Conservation (phyloP, 2,797 vertebrate genomes). For the Pangasius sanitwongsei region DNA sequence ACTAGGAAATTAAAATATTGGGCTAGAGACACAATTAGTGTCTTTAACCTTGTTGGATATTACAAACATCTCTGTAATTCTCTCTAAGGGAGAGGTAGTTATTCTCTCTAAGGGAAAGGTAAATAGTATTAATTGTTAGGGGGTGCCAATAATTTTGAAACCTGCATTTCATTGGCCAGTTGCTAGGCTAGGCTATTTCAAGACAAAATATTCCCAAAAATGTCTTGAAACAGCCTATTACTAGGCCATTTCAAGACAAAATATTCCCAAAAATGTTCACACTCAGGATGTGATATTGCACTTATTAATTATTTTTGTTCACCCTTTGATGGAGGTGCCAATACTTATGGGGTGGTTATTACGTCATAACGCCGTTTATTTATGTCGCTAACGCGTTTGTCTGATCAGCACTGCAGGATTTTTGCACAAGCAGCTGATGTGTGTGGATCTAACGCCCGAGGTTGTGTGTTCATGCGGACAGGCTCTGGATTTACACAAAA, state of each 20-base stretch:
- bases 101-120: background rate
- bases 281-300: background rate
- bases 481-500: background rate
- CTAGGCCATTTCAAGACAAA: background rate
- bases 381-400: background rate
- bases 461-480: constrained; percentile 27
- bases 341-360: constrained; percentile 1
- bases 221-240: no score
- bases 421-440: background rate
- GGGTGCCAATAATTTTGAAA: background rate
- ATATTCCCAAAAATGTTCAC: background rate
- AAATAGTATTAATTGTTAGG: background rate
- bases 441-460: background rate
- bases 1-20: background rate
- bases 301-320: background rate
- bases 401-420: background rate
- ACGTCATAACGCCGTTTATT: background rate
- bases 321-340: background rate
- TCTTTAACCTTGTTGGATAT: no score
- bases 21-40: no score
- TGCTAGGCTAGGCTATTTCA: background rate
- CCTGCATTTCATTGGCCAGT: background rate
- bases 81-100: background rate
- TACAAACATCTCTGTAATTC: background rate
- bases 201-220: no score